Evolutionary conservation across 2,888 invertebrate genomes (phyloP).

Genomic region (Melolontha melolontha): DNA sequence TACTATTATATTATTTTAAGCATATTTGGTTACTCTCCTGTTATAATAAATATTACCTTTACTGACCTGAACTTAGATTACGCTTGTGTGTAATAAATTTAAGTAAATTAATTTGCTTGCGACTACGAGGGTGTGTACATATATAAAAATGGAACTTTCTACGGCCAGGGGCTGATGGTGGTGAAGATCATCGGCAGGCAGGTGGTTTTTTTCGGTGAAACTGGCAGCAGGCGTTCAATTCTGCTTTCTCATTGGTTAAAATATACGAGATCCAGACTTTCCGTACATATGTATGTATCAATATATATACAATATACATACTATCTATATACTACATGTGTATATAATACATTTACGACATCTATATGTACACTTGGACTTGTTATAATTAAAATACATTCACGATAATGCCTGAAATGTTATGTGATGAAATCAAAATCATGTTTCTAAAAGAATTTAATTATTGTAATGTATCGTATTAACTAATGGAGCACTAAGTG

Average conservation of each 20-base stretch:
- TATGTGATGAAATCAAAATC: constrained; percentile 13
- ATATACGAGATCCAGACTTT: constrained; percentile 59
- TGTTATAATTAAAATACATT: constrained; percentile 36
- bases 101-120: constrained; percentile 19
- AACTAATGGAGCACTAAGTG: constrained; percentile 37
- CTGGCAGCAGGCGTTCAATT: constrained; percentile 60
- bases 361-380: constrained; percentile 3
- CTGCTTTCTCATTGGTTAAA: constrained; percentile 59
- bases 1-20: too few species aligned
- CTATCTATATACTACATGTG: constrained; percentile 6
- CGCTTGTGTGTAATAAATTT: constrained; percentile 22
- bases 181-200: constrained; percentile 58
- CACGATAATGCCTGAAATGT: background rate
- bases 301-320: background rate
- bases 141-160: constrained; percentile 37
- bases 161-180: constrained; percentile 44
- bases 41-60: too few species aligned
- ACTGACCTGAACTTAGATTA: background rate
- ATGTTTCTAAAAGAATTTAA: constrained; percentile 17
- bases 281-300: constrained; percentile 43
- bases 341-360: background rate
- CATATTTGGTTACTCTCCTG: too few species aligned
- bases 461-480: constrained; percentile 24
- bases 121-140: constrained; percentile 32
- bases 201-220: constrained; percentile 58